These are phyloP conservation scores for Cyclophora punctaria DNA, from an alignment of 2,888 invertebrate species.

Conservation along the genomic window DNA sequence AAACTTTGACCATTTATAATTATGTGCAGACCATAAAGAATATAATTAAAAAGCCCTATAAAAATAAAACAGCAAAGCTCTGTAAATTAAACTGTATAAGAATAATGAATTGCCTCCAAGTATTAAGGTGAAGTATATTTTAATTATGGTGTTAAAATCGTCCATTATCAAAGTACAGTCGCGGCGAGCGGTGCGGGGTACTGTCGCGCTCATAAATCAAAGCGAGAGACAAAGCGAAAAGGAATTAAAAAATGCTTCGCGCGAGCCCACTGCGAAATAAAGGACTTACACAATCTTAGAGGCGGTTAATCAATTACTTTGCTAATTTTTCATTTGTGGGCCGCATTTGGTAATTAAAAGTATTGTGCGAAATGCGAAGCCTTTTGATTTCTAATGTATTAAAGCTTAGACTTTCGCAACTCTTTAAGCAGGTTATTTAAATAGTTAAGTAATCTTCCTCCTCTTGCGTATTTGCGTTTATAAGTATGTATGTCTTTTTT, in stretches of 20 bases:
- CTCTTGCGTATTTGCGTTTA: too few species aligned
- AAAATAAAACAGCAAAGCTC: background rate
- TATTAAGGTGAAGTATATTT: slow-evolving; percentile 52
- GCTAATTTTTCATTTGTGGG: slow-evolving; percentile 55
- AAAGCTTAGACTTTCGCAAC: too few species aligned
- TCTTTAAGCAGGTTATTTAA: too few species aligned
- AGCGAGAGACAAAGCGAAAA: slow-evolving; percentile 57
- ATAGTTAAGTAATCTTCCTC: too few species aligned
- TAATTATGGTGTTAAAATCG: slow-evolving; percentile 65
- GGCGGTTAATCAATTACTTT: slow-evolving; percentile 70
- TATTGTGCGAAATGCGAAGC: too few species aligned
- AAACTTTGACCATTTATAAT: background rate
- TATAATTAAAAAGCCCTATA: background rate
- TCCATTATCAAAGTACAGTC: slow-evolving; percentile 63
- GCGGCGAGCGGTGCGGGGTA: slow-evolving; percentile 28
- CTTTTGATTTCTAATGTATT: too few species aligned
- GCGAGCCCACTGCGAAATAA: slow-evolving; percentile 56
- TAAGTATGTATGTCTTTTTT: too few species aligned
- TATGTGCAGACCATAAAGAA: background rate
- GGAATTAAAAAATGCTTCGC: slow-evolving; percentile 70
- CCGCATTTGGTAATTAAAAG: slow-evolving; percentile 22
- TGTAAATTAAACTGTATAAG: slow-evolving; percentile 4
- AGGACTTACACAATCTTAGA: slow-evolving; percentile 65
- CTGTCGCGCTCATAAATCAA: slow-evolving; percentile 56
- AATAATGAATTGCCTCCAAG: slow-evolving; percentile 17